A percentile compares a stretch with the other conserved stretches of the same genome.
Conservation (phyloP, 1,140 invertebrate genomes). For the Psix sp. region DNA sequence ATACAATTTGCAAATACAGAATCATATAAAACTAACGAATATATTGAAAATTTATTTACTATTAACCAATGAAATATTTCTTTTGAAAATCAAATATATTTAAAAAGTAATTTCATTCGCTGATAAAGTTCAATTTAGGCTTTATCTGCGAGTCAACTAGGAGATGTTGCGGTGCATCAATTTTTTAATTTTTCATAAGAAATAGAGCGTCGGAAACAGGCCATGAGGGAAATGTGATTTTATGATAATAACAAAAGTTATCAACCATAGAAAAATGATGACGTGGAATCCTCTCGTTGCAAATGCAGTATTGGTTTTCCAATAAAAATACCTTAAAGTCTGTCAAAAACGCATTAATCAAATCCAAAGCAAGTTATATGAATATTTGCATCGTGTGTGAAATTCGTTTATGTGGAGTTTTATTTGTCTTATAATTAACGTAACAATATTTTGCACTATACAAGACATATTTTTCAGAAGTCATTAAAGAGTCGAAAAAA, state of each 20-base stretch:
- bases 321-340: constrained; percentile 36
- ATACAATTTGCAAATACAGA: too few relatives aligned
- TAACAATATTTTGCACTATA: too few relatives aligned
- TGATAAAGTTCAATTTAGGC: constrained; percentile 18
- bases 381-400: constrained; percentile 25
- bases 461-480: too few relatives aligned
- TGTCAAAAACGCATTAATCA: constrained; percentile 34
- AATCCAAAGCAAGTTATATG: background rate
- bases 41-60: too few relatives aligned
- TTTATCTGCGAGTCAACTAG: constrained; percentile 15
- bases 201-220: constrained; percentile 10
- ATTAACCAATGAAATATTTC: too few relatives aligned
- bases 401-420: too few relatives aligned
- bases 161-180: too few relatives aligned
- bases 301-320: constrained; percentile 29
- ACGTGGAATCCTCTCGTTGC: constrained; percentile 13
- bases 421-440: background rate
- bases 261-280: constrained; percentile 34
- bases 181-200: constrained; percentile 22
- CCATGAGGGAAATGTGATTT: constrained; percentile 8
- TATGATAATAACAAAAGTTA: constrained; percentile 34
- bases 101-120: too few relatives aligned
- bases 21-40: too few relatives aligned
- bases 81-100: too few relatives aligned
- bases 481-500: background rate